phyloP scores from a whole-genome alignment of 2,888 invertebrate species.

The Acleris cristana region DNA sequence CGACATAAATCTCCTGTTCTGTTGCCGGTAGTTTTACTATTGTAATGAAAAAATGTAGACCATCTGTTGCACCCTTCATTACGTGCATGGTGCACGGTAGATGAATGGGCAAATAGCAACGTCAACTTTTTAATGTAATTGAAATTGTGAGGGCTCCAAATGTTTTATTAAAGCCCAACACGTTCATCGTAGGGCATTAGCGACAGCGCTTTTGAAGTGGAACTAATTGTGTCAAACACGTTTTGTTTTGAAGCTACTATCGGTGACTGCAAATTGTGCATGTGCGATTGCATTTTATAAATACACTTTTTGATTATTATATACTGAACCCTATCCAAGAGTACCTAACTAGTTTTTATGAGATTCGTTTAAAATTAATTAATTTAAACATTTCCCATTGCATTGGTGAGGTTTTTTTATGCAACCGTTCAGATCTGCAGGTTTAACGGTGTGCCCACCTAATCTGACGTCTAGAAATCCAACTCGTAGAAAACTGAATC shows the following conservation, averaged over 20 bases:
- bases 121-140: constrained; percentile 82
- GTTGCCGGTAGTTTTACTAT: constrained; percentile 69
- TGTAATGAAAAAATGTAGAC: constrained; percentile 79
- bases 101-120: constrained; percentile 68
- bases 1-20: constrained; percentile 76
- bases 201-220: constrained; percentile 54
- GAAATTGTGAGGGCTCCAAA: constrained; percentile 75
- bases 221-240: constrained; percentile 31
- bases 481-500: no score
- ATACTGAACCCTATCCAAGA: no score
- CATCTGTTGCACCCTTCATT: constrained; percentile 84
- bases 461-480: no score
- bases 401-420: no score
- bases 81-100: constrained; percentile 64
- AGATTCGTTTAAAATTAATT: no score
- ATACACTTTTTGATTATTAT: no score
- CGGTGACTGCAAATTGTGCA: no score
- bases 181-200: constrained; percentile 54
- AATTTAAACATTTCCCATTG: no score
- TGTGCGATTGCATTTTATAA: no score
- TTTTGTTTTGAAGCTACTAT: constrained; percentile 2
- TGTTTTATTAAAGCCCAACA: constrained; percentile 72
- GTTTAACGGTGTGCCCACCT: no score
- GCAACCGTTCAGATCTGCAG: no score
- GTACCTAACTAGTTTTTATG: no score